Evolutionary conservation across 2,888 invertebrate genomes (phyloP), one percentile per base, ranked within the genome.

Genomic region (Macrophya annulata): DNA sequence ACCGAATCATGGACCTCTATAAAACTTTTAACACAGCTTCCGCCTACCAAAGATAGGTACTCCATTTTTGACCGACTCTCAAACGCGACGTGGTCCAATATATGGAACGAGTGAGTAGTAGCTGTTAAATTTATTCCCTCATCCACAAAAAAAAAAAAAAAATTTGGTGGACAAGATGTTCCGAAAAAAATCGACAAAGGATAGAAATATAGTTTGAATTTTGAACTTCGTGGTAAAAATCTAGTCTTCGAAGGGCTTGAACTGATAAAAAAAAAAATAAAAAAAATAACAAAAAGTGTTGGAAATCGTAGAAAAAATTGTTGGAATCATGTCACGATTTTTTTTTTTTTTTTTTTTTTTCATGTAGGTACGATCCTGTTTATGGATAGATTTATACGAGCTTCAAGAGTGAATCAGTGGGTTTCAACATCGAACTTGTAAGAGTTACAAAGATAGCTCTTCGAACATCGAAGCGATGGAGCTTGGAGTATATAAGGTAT

Each of bases 391-490:
- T 55, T 6, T 0, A 8, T 55, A 55, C 1, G 9, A 48, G 45
- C 45, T 48, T 48, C 0, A 3, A 48, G 12, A 48, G 45, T 3
- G 62, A 62, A 62, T 25, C 17, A 68, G 68, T 15, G 31, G 8
- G 15, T 68, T 68, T 12, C 68, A 68, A 2, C 68, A 68, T 68
- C 37, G 5, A 2, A 17, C 68, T 68, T 6, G 17, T 68, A 68
- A 31, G 68, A 17, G 68, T 5, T 31, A 68, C 62, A 68, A 68
- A 68, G 68, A 68, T 68, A 68, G 62, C 62, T 62, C 62, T 9
- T 68, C 68, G 37, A 68, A 25, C 68, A 31, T 17, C 12, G 68
- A 48, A 48, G 48, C 48, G 10, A 31, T 10, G 12, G 10, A 8
- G 10, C 62, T 62, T 12, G 21, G 62, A 62, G 25, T 12, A 25